These are phyloP conservation scores for Gonioctena quinquepunctata DNA, from an alignment of 1,140 invertebrate species.

Conservation along the genomic window DNA sequence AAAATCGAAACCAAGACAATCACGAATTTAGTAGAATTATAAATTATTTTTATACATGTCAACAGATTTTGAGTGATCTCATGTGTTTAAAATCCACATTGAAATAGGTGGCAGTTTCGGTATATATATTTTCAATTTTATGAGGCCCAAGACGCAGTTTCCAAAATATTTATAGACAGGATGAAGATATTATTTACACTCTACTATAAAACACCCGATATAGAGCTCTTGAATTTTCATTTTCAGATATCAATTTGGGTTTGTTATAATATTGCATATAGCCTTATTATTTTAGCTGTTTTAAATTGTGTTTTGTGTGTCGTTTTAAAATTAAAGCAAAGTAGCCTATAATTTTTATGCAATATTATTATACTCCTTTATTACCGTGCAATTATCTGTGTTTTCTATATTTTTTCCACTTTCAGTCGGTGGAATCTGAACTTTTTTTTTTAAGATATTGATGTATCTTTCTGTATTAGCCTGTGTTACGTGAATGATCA, in stretches of 20 bases:
- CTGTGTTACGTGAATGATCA: conserved; percentile 3
- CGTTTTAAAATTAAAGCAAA: not conserved
- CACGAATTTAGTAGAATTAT: no score
- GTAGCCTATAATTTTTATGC: conserved; percentile 5
- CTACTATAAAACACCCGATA: not conserved
- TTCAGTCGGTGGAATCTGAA: not conserved
- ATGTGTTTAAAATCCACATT: no score
- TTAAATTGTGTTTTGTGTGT: conserved; percentile 22
- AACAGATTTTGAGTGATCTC: no score
- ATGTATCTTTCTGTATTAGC: conserved; percentile 20
- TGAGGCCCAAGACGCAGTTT: no score
- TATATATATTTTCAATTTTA: no score
- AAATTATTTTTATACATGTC: no score
- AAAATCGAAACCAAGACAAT: no score
- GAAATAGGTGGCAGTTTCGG: no score
- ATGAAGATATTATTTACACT: no score
- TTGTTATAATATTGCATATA: conserved; percentile 13
- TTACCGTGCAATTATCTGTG: conserved; percentile 18
- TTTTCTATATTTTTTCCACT: not conserved
- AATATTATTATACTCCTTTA: conserved; percentile 16
- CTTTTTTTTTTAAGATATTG: conserved; percentile 5
- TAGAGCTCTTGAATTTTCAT: no score
- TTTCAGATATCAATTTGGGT: no score
- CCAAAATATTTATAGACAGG: no score
- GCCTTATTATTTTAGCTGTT: conserved; percentile 7